These are phyloP conservation scores for Mionectes olivaceus DNA, from an alignment of 2,797 vertebrate genomes.

Conservation along the genomic window DNA sequence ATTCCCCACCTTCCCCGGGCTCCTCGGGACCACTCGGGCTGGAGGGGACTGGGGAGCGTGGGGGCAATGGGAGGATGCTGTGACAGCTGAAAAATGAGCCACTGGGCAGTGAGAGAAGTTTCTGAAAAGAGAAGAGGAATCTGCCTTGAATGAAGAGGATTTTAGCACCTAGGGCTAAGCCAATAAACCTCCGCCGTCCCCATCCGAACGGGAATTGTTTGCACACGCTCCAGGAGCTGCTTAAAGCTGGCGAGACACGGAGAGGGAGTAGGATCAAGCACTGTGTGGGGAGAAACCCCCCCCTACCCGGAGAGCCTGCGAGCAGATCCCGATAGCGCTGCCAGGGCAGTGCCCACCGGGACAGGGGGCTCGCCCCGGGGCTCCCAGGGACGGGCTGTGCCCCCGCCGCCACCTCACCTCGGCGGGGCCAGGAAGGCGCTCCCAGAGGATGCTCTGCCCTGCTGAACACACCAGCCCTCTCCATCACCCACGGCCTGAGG, in stretches of 20 bases:
- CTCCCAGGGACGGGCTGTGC: neutral
- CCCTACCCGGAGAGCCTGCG: neutral
- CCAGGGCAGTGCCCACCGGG: neutral
- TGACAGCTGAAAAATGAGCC: constrained; percentile 57
- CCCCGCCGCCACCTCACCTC: neutral
- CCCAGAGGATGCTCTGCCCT: constrained; percentile 21
- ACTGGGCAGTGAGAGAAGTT: neutral
- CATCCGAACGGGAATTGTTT: neutral
- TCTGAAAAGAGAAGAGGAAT: constrained; percentile 45
- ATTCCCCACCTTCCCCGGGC: neutral
- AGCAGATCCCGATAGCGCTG: neutral
- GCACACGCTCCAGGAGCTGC: neutral
- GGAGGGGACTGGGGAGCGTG: neutral
- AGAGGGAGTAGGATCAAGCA: neutral
- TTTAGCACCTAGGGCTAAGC: constrained; percentile 68
- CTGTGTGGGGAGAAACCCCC: neutral
- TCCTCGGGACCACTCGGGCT: neutral
- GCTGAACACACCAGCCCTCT: neutral
- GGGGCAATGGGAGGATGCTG: neutral
- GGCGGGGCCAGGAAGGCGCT: neutral
- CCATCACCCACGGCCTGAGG: rapidly evolving
- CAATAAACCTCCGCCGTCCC: constrained; percentile 36
- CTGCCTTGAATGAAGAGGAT: constrained; percentile 50
- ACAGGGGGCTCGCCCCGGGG: neutral
- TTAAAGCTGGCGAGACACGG: neutral